phyloP scores from a whole-genome alignment of 53 echinoderm and acorn worm species.

The Patiria pectinifera region DNA sequence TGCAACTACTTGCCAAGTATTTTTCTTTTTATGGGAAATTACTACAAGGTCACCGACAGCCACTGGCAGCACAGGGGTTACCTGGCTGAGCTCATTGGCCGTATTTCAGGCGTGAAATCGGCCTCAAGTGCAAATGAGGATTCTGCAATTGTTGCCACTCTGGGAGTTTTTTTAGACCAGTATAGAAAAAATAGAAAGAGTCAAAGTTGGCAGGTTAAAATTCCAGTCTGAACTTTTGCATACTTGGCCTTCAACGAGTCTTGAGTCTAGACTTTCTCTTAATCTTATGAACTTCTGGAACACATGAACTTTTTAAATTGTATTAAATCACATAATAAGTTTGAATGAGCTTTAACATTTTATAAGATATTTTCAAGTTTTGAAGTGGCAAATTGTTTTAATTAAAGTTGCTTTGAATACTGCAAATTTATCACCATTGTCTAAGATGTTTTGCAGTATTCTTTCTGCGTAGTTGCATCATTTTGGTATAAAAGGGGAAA shows the following conservation, averaged over 20 bases:
- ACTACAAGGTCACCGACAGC: not conserved
- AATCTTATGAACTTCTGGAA: not conserved
- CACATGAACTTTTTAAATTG: no score
- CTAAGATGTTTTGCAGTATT: no score
- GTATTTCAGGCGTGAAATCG: conserved; percentile 13
- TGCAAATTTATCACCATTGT: not conserved
- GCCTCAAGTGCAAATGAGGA: not conserved
- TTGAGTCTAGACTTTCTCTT: not conserved
- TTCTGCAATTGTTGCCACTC: not conserved
- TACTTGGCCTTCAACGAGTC: not conserved
- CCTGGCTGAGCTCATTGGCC: not conserved
- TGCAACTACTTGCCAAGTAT: no score
- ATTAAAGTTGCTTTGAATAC: not conserved
- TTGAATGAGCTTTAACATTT: not conserved
- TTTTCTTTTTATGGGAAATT: not conserved
- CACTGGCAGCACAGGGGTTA: conserved; percentile 14
- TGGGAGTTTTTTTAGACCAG: not conserved
- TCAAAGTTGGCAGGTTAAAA: not conserved
- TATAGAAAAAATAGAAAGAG: not conserved
- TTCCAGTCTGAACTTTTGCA: not conserved
- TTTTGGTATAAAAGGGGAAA: no score
- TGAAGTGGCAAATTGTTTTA: not conserved
- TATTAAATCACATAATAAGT: not conserved
- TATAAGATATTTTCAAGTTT: not conserved
- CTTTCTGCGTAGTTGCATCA: no score